Evolutionary conservation across 2,888 invertebrate species (phyloP), one percentile per base, ranked within the genome.

Genomic region (Spodoptera littoralis): DNA sequence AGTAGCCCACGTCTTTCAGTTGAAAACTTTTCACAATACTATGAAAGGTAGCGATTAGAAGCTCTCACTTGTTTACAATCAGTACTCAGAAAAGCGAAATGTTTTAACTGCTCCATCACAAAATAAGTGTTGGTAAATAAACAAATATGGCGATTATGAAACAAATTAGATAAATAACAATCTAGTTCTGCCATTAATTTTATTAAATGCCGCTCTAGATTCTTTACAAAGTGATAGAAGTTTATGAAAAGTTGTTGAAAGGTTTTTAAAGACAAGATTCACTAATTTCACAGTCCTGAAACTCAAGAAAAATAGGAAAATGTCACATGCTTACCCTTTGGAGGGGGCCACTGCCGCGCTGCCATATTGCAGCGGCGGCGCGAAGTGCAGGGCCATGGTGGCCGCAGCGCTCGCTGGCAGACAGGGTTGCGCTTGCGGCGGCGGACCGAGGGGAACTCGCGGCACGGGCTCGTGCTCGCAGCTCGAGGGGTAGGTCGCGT

Each of bases 281-380:
- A 65, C 13, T 43, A 50, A 44, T 52, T 59, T 59, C 42, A 64
- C 13, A 27, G 49, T 43, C 53, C n/a, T 8, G 11, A 8, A 3
- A 6, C 11, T 5, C n/a, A 46, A 47, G n/a, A 9, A 48, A 58
- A 62, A 6, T 18, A 12, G 36, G 8, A 42, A 0, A 3, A 46
- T 47, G 5, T 46, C 46, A 50, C 11, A 44, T 50, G 76, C 86
- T 73, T 81, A 88, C 88, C 76, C 77, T 74, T 74, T 83, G 11
- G 83, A 73, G 44, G 72, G 42, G 6, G 48, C 18, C 12, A 53
- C 48, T 18, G 74, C 67, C 30, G 74, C 30, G 55, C 70, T 65
- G 53, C 42, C 70, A 45, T 61, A 61, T 6, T 71, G 45, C 22
- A 62, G 57, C 49, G 61, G 77, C 11, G 73, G 53, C 1, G 60